Evolutionary conservation across 2,113 vertebrate genomes (phyloP), one percentile per base, ranked within the genome.

Genomic region (Mellivora capensis): DNA sequence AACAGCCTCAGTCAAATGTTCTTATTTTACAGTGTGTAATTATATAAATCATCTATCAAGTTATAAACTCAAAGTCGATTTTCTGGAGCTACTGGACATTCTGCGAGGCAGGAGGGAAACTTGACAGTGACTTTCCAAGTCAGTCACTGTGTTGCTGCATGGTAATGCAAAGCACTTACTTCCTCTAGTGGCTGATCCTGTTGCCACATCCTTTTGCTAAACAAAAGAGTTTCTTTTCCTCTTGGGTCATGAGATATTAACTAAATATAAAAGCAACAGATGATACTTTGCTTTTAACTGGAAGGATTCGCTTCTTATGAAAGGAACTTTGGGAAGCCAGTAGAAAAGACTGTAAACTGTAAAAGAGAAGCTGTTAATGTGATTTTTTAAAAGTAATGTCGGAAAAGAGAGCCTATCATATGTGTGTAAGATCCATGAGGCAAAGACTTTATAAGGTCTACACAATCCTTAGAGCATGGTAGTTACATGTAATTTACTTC

Each of bases 181-280:
- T 98, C 97, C 98, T 97, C 95, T 98, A 97, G 97, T 98, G 97
- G 97, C 83, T 96, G 90, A 61, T 80, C 1, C 9, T 87, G 94
- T 64, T 87, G 93, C 74, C 71, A 87, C 97, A 67, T 67, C 31
- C 14, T 34, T 67, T 67, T 34, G 62, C 31, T 67, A 67, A 98
- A 69, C 94, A 82, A 69, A 13, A 85, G 9, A 64, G 10, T 61
- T 81, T 49, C 11, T 57, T 79, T 97, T 88, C 44, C 34, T 79
- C 27, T 4, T 59, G 21, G 3, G 42, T 80, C 87, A 64, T 71
- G 81, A 59, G 15, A 72, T 87, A 44, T 23, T 49, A 74, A 27
- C n/a, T 81, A 82, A 77, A 10, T 13, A 9, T 27, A 80, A 84
- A 87, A 49, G 21, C 25, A 20, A 21, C 20, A 69, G 3, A 61